Percentiles rank a stretch among this genome's conserved stretches.
phyloP scores from a whole-genome alignment of 2,113 vertebrate species.

The Boleophthalmus pectinirostris region DNA sequence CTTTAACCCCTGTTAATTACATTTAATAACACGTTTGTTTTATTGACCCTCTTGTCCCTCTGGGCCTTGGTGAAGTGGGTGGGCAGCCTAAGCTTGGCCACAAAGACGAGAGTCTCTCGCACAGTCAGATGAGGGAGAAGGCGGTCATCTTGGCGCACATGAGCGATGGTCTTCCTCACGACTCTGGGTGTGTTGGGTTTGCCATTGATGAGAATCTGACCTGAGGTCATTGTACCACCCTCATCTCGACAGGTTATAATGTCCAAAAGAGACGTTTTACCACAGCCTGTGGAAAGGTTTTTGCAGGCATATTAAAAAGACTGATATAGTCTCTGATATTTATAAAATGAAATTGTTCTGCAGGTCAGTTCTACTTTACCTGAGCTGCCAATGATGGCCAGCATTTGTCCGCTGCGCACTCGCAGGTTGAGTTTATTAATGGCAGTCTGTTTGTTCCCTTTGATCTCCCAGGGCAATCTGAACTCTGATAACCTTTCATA shows the following conservation, averaged over 20 bases:
- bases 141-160: constrained; percentile 90
- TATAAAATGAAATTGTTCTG: neutral
- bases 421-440: constrained; percentile 87
- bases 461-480: constrained; percentile 85
- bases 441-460: constrained; percentile 72
- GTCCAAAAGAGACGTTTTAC: constrained; percentile 89
- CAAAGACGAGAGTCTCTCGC: constrained; percentile 87
- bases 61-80: constrained; percentile 86
- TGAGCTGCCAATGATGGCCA: constrained; percentile 93
- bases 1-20: neutral
- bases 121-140: constrained; percentile 93
- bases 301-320: neutral
- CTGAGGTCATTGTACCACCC: constrained; percentile 81
- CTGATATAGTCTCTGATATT: neutral
- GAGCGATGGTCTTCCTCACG: constrained; percentile 88
- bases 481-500: constrained; percentile 87
- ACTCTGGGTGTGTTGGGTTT: constrained; percentile 81
- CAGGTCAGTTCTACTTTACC: constrained; percentile 68
- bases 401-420: constrained; percentile 92
- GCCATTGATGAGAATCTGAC: constrained; percentile 87
- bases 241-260: constrained; percentile 89
- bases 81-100: constrained; percentile 90
- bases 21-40: neutral
- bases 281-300: constrained; percentile 76
- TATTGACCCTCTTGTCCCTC: constrained; percentile 86